These are phyloP conservation scores for Rhyacichthys aspro DNA, from an alignment of 2,797 vertebrate genomes.

Conservation along the genomic window DNA sequence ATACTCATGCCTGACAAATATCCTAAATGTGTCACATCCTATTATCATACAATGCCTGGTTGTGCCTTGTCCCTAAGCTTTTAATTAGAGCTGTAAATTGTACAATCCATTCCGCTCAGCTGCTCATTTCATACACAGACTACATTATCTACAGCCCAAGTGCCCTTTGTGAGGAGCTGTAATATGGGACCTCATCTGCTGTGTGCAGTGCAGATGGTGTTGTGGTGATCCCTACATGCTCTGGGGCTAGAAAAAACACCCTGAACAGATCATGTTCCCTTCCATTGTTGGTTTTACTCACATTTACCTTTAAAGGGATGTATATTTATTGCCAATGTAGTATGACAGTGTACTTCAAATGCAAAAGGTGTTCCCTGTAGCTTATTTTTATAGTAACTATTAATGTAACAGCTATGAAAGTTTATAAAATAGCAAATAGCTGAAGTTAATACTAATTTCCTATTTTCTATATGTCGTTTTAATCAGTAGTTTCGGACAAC, in stretches of 20 bases:
- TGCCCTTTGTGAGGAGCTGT: constrained; percentile 59
- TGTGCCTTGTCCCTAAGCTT: constrained; percentile 25
- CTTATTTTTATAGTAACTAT: too few relatives aligned
- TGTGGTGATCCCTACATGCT: constrained; percentile 43
- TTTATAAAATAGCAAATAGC: too few relatives aligned
- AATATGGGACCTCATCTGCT: constrained; percentile 20
- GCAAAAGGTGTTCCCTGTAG: too few relatives aligned
- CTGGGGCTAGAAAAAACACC: constrained; percentile 54
- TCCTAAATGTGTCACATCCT: background rate
- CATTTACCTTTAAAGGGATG: constrained; percentile 5
- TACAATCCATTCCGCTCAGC: constrained; percentile 63
- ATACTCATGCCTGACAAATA: background rate
- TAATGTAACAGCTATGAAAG: too few relatives aligned
- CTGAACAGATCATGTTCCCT: constrained; percentile 55
- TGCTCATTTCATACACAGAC: constrained; percentile 52
- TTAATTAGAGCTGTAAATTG: constrained; percentile 66
- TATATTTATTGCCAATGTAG: too few relatives aligned
- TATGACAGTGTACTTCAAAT: too few relatives aligned
- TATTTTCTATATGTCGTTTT: too few relatives aligned
- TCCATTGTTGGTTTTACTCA: constrained; percentile 29
- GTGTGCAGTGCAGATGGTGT: constrained; percentile 55
- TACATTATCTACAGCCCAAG: constrained; percentile 45
- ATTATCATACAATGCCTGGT: constrained; percentile 49
- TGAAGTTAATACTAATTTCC: too few relatives aligned
- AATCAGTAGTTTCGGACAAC: background rate